phyloP scores from a whole-genome alignment of 2,113 vertebrate species.

The Heptranchias perlo region DNA sequence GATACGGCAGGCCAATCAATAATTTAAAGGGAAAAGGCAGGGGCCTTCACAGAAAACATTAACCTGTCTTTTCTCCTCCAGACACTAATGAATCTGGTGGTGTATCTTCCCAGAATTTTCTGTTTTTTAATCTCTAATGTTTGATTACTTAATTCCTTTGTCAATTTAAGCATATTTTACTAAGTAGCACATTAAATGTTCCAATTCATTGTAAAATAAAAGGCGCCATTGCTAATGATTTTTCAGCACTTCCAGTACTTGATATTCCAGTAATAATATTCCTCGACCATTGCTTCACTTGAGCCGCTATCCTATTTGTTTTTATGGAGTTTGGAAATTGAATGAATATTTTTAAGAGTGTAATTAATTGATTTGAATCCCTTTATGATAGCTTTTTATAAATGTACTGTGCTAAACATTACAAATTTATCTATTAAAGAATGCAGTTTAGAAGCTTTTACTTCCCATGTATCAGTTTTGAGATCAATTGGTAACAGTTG shows the following conservation, averaged over 20 bases:
- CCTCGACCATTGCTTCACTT: not conserved
- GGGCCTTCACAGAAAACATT: not conserved
- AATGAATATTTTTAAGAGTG: slow-evolving; percentile 1
- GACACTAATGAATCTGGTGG: not conserved
- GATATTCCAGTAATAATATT: not conserved
- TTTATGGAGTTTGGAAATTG: not conserved
- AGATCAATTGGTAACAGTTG: not conserved
- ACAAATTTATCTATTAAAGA: not conserved
- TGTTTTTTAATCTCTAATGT: not conserved
- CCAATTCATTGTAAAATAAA: not conserved
- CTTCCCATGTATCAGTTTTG: not conserved
- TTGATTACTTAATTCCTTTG: not conserved
- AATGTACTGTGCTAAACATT: not conserved
- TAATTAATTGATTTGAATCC: not conserved
- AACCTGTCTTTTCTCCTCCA: not conserved
- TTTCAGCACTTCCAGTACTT: not conserved
- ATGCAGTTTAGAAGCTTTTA: not conserved
- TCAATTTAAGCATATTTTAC: not conserved
- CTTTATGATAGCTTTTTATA: not conserved
- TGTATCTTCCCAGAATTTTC: not conserved
- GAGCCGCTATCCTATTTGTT: not conserved
- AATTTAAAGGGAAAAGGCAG: not conserved
- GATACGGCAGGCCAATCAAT: not conserved
- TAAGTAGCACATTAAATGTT: not conserved
- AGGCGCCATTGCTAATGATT: not conserved